Evolutionary conservation across 2,797 vertebrate genomes (phyloP).

Genomic region (Parauchenoglanis punctatus): DNA sequence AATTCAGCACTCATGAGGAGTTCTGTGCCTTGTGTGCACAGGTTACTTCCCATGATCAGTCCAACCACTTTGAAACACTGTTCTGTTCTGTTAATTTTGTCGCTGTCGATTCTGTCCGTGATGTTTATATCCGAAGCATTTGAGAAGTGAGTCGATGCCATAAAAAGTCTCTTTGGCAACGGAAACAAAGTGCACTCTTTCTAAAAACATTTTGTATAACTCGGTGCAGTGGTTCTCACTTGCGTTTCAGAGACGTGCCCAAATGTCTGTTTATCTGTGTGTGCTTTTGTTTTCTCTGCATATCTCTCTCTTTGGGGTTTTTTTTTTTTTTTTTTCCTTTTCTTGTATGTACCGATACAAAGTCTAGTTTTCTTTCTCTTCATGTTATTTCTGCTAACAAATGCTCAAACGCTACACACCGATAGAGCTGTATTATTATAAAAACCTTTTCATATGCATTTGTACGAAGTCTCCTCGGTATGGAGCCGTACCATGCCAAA

Average conservation of each 20-base stretch:
- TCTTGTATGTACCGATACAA: conserved; percentile 59
- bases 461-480: background rate
- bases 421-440: background rate
- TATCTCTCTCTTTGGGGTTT: conserved; percentile 27
- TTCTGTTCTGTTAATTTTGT: conserved; percentile 58
- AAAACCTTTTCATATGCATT: conserved; percentile 52
- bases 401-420: conserved; percentile 61
- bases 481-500: conserved; percentile 59
- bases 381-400: conserved; percentile 71
- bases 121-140: conserved; percentile 31
- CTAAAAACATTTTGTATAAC: conserved; percentile 53
- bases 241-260: conserved; percentile 67
- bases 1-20: conserved; percentile 19
- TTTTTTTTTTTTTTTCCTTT: conserved; percentile 58
- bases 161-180: conserved; percentile 60
- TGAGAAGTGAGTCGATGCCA: conserved; percentile 64
- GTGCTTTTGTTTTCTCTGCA: conserved; percentile 17
- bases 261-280: conserved; percentile 50
- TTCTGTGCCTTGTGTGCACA: conserved; percentile 21
- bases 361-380: conserved; percentile 54
- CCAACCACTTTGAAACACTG: conserved; percentile 68
- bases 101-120: conserved; percentile 43
- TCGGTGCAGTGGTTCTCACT: conserved; percentile 59
- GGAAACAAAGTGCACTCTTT: conserved; percentile 65
- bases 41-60: conserved; percentile 8